Evolutionary conservation across 2,113 vertebrate genomes (phyloP), one percentile per base, ranked within the genome.

Genomic region (Ranitomeya variabilis): DNA sequence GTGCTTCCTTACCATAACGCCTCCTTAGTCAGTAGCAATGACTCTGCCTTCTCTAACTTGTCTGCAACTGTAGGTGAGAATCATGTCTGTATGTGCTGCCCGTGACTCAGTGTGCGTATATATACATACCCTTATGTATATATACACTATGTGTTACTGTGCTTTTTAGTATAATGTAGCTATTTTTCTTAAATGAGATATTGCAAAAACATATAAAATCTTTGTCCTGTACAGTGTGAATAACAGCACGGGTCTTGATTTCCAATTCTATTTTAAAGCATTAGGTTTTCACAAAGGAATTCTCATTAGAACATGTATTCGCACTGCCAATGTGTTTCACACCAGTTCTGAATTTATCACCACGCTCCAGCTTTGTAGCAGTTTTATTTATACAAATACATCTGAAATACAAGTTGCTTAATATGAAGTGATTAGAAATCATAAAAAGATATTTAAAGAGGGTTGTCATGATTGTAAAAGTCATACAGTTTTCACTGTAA

Each of bases 51-150:
- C 97, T 97, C 98, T 97, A 99, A 99, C 95, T 95, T 96, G 96
- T 98, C 97, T 93, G 97, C 97, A 90, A 97, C 96, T 87, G 96
- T 99, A 97, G 98, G 98, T 99, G 98, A 99, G 98, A 92, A 95
- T 91, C 90, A 71, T 64, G 51, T 31, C 64, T 67, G 26, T 60
- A 86, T 86, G 11, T 76, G 73, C 73, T 51, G 59, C 57, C 74
- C 76, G 31, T 51, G 7, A 6, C 23, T 82, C 16, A 16, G 19
- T 81, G 79, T 59, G 59, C 19, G 23, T 55, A 23, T 52, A 55
- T 55, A 51, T 80, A 60, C 23, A 16, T 60, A 16, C 13, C 15
- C 11, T 2, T 73, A 73, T 74, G 13, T 21, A 76, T 51, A 76
- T 76, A 52, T 76, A 76, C 16, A 12, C 9, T 76, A 21, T 76